Conservation (phyloP, 2,797 vertebrate genomes). For the Eleutherodactylus coqui region DNA sequence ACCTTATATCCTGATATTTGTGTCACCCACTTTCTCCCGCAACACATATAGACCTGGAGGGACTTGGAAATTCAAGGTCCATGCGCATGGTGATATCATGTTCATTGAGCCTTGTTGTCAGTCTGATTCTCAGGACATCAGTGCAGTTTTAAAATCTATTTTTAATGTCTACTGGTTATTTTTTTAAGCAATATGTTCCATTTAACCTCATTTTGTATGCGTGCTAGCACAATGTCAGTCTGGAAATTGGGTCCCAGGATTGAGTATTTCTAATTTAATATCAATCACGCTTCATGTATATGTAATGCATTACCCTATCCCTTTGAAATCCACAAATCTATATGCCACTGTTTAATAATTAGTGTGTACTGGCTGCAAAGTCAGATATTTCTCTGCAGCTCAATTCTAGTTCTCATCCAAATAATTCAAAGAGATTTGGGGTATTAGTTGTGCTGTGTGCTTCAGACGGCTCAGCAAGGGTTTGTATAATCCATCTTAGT, state of each 20-base stretch:
- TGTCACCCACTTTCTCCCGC: no score
- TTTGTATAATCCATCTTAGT: slow-evolving; percentile 42
- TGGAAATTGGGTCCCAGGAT: neutral
- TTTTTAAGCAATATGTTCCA: no score
- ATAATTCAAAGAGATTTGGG: slow-evolving; percentile 17
- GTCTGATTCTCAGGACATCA: no score
- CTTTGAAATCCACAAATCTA: neutral
- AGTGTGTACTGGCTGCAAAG: neutral
- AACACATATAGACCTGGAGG: no score
- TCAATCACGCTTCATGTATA: neutral
- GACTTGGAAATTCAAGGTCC: no score
- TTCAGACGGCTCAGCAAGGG: slow-evolving; percentile 17
- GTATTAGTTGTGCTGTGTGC: slow-evolving; percentile 26
- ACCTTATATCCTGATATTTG: no score
- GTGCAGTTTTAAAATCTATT: no score
- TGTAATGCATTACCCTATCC: neutral
- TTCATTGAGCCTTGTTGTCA: no score
- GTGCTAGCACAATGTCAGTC: no score
- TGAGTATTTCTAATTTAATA: neutral
- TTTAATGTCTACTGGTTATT: no score
- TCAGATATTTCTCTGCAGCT: slow-evolving; percentile 8
- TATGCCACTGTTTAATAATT: neutral
- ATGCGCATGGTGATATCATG: no score
- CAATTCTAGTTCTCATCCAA: slow-evolving; percentile 15
- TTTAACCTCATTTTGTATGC: neutral